These are phyloP conservation scores for Euzophera pinguis DNA, from an alignment of 2,888 invertebrate species.

Conservation along the genomic window DNA sequence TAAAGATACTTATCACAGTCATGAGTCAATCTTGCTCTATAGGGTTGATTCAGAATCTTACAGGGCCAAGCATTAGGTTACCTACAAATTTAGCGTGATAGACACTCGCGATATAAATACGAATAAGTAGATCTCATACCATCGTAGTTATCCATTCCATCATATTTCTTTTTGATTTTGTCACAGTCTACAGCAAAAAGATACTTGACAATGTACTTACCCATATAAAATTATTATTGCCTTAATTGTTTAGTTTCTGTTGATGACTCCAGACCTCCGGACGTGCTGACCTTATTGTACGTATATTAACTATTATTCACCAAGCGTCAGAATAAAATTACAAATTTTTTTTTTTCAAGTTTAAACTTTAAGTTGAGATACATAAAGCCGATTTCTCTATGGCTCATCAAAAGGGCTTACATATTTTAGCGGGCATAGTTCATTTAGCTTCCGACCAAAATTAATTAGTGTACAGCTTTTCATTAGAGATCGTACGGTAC, in stretches of 20 bases:
- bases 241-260: constrained; percentile 6
- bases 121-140: background rate
- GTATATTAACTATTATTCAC: constrained; percentile 28
- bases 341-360: background rate
- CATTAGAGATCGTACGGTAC: constrained; percentile 33
- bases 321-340: constrained; percentile 9
- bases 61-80: too few species aligned
- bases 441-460: constrained; percentile 55
- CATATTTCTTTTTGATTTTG: too few species aligned
- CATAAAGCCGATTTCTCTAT: constrained; percentile 11
- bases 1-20: constrained; percentile 27
- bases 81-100: too few species aligned
- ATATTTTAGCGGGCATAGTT: constrained; percentile 38
- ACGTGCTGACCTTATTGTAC: constrained; percentile 53
- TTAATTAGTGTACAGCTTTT: constrained; percentile 60
- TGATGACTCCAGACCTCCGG: constrained; percentile 34
- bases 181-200: background rate
- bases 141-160: too few species aligned
- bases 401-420: constrained; percentile 11
- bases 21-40: constrained; percentile 16
- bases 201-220: background rate
- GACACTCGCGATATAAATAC: too few species aligned
- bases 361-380: constrained; percentile 4
- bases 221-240: background rate
- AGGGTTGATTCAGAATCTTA: background rate